Base-by-base conservation (phyloP, 2,113 vertebrate species). In the Cynopterus brachyotis region DNA sequence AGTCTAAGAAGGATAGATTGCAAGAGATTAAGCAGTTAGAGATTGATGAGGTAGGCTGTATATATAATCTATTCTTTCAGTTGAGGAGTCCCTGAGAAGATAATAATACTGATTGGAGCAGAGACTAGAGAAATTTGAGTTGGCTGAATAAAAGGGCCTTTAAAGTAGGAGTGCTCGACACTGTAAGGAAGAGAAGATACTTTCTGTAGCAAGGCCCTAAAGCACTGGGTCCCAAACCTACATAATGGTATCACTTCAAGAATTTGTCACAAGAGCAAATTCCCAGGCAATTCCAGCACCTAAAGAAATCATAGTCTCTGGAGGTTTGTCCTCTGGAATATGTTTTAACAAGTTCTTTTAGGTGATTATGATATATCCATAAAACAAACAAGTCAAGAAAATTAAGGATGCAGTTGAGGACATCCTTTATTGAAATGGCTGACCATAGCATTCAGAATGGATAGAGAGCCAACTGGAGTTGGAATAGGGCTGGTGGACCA, bases 91-190 rank as follows among this genome's bases (percentile, higher is more conserved):
- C 73, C 45, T 92, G 69, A 83, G 45, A 79, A 92, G 93, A 96
- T 95, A 81, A 60, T 88, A 83, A 96, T 96, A 94, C 55, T 85
- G 62, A 94, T 92, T 95, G 37, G 42, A 72, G 26, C 78, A 85
- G 35, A 92, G 82, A 92, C 30, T 32, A 84, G 75, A 62, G 89
- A 95, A 94, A 93, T 97, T n/a, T 96, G 67, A 98, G 82, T 95
- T 93, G 86, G 70, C 88, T 85, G 12, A 95, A 91, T 95, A 69
- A 94, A 96, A 91, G 78, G 40, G 67, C 94, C 26, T 78, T 32
- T 88, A 76, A 94, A 95, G 45, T 88, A 72, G 73, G 40, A 90
- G 30, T 75, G 12, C 78, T 93, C 95, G 11, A 81, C 82, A 57
- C 86, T 91, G 32, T 89, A 93, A 94, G 70, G 69, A 67, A 80